Percentiles rank a stretch among this genome's conserved stretches.
phyloP scores from a whole-genome alignment of 2,888 invertebrate species.

The Drosophila bunnanda region DNA sequence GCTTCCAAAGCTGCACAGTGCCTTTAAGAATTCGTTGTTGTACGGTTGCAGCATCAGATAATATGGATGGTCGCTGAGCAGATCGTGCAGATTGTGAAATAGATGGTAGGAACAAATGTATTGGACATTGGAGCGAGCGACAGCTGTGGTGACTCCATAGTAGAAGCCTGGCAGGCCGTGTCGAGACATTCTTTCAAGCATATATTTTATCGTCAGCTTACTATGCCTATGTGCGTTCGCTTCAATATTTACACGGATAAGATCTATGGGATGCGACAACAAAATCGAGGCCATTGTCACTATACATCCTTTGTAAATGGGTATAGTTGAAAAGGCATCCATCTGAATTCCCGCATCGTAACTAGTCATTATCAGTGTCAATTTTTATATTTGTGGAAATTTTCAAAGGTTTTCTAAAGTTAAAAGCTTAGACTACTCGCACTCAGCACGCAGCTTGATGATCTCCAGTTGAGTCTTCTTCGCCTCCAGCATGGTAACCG shows the following conservation, averaged over 20 bases:
- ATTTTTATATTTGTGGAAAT: conserved; percentile 14
- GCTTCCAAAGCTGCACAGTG: conserved; percentile 23
- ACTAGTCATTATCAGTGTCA: conserved; percentile 15
- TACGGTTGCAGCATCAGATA: conserved; percentile 6
- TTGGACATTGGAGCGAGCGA: conserved; percentile 11
- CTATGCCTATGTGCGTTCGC: conserved; percentile 8
- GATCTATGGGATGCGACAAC: conserved; percentile 39
- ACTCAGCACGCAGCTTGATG: conserved; percentile 38
- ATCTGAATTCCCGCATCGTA: conserved; percentile 13
- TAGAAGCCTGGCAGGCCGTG: conserved; percentile 35
- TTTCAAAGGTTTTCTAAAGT: conserved; percentile 1
- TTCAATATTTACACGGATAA: conserved; percentile 40
- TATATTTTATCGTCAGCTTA: neutral
- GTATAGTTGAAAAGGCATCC: conserved; percentile 19
- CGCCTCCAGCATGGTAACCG: conserved; percentile 47
- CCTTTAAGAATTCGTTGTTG: conserved; percentile 1
- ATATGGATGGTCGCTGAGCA: neutral
- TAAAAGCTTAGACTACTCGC: conserved; percentile 37
- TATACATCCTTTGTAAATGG: neutral
- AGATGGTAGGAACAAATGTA: neutral
- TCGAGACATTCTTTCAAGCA: conserved; percentile 15
- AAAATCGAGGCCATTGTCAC: conserved; percentile 22
- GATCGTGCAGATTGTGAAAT: conserved; percentile 8
- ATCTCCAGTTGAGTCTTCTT: conserved; percentile 47
- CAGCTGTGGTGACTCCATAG: conserved; percentile 10